Base-by-base conservation (phyloP, 1,140 invertebrate species). In the Aphis craccivora region DNA sequence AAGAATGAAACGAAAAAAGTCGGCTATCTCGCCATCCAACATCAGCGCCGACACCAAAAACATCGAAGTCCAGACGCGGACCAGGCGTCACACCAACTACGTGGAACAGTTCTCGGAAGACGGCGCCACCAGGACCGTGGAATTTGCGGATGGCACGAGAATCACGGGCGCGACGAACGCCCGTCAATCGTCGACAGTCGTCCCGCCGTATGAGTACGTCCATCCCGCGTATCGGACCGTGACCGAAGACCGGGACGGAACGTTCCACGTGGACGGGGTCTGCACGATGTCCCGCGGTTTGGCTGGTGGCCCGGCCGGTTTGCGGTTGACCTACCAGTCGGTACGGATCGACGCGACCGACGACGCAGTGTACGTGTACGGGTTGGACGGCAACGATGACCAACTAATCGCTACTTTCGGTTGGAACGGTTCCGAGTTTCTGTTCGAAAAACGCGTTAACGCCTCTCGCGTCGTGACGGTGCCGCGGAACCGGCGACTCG, bases 221-320 rank as follows among this genome's bases (percentile, higher is more conserved):
- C 88, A 89, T 18, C 48, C 88, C 8, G 35, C 48, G 35, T 55
- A 89, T n/a, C 22, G 22, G 2, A 25, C n/a, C 0, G 88, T 89
- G 20, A n/a, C 8, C 20, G 51, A 89, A 37, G 8, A 25, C n/a
- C 22, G 22, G 22, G 35, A 89, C 51, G 35, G 48, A 94, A 55
- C 94, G 76, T n/a, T 95, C 92, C 37, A 94, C 94, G 94, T 95
- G 94, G 94, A 94, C 3, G 81, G 30, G 20, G n/a, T 76, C 90
- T n/a, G 60, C 25, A n/a, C 60, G 30, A 40, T 60, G 94, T 94
- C 91, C 35, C n/a, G 89, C 23, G 7, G 30, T 22, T 35, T 35
- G 7, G n/a, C 48, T 43, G 93, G 93, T 87, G 83, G 94, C 81
- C 88, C 60, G n/a, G 14, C 95, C 94, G n/a, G 94, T 94, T 87